Evolutionary conservation across 2,888 invertebrate genomes (phyloP).

Genomic region (Ceratothoa steindachneri): DNA sequence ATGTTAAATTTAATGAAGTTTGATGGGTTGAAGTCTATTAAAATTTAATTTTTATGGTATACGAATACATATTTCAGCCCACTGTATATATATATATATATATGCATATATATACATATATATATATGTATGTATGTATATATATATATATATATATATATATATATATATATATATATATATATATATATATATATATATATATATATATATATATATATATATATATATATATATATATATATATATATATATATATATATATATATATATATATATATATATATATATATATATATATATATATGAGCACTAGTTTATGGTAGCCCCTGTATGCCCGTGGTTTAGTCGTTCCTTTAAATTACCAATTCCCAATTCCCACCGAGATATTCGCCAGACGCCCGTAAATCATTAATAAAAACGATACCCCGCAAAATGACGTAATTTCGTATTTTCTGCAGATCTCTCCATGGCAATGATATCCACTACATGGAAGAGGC

Average conservation of each 20-base stretch:
- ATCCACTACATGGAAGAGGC: conserved; percentile 14
- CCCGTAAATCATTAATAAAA: no score
- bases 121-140: no score
- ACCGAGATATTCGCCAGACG: no score
- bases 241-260: not conserved
- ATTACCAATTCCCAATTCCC: no score
- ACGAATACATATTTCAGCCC: no score
- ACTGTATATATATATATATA: no score
- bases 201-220: conserved; percentile 11
- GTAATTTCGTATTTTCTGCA: not conserved
- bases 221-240: conserved; percentile 11
- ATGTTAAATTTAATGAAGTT: no score
- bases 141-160: no score
- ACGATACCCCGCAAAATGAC: no score
- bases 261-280: conserved; percentile 8
- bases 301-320: not conserved
- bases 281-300: not conserved
- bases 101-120: no score
- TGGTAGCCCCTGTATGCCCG: not conserved
- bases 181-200: conserved; percentile 4
- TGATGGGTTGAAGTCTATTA: no score
- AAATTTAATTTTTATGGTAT: no score
- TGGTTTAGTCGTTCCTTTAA: not conserved
- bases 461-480: conserved; percentile 32
- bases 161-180: conserved; percentile 14